phyloP scores from a whole-genome alignment of 2,888 invertebrate genomes.

The Augochlorella aurata region DNA sequence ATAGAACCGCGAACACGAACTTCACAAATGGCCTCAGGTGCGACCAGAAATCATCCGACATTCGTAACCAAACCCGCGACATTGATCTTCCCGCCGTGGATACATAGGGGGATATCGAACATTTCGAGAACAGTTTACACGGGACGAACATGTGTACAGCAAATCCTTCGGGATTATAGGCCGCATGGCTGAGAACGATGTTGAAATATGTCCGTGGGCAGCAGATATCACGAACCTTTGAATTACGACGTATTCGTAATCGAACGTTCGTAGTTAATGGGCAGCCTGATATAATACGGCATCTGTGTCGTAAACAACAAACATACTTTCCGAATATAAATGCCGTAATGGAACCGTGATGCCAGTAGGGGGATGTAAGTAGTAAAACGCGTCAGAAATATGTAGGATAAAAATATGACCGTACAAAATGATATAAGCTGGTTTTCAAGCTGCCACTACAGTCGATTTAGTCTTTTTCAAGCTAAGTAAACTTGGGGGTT shows the following conservation, averaged over 20 bases:
- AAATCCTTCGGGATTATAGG: constrained; percentile 80
- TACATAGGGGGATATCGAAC: constrained; percentile 75
- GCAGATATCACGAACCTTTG: constrained; percentile 75
- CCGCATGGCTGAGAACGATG: constrained; percentile 72
- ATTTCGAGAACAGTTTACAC: constrained; percentile 78
- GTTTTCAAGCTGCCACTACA: not conserved
- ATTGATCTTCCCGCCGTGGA: constrained; percentile 76
- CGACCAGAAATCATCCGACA: constrained; percentile 76
- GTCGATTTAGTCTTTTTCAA: not conserved
- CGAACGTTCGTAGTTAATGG: constrained; percentile 60
- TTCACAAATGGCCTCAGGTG: constrained; percentile 77
- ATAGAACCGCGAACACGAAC: constrained; percentile 55
- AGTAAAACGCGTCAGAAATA: constrained; percentile 18
- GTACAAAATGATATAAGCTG: not conserved
- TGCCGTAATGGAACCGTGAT: constrained; percentile 2
- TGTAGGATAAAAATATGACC: not conserved
- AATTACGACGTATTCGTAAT: constrained; percentile 74
- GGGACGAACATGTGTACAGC: constrained; percentile 79
- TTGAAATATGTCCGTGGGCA: constrained; percentile 77
- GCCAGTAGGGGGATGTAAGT: not conserved
- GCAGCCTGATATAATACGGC: constrained; percentile 47
- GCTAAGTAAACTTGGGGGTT: too few relatives aligned
- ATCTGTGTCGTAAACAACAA: constrained; percentile 36
- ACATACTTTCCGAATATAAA: constrained; percentile 44
- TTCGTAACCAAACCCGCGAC: constrained; percentile 73